Base-by-base conservation (phyloP, 37 sponge, comb jelly and placozoan species). In the Ephydatia muelleri region DNA sequence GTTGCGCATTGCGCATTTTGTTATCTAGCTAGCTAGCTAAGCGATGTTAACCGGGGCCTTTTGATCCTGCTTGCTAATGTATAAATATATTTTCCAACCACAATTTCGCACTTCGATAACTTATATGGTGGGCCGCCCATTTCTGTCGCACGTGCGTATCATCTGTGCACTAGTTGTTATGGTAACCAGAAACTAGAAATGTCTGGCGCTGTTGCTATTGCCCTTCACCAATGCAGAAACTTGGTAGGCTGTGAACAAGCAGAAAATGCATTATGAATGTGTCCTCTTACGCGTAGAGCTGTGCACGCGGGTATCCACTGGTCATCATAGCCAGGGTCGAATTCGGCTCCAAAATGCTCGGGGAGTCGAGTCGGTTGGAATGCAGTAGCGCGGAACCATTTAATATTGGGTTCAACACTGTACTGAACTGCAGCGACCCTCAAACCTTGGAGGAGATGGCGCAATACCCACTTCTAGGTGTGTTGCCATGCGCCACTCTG, bases 161-260 rank as follows among this genome's bases (percentile, higher is more conserved):
- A 37, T 29, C 32, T 73, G 23, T 32, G 23, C 75, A 28, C 39
- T 28, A 19, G 72, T 71, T 82, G 72, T 72, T 71, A 71, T 38
- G 49, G 72, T 36, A 83, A 73, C 74, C 22, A 33, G 49, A 12
- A 68, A 35, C 29, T 23, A 36, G 32, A 38, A 31, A 28, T 33
- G 27, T 36, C n/a, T 31, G 70, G 33, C 19, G 67, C 16, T 33
- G 40, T 90, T 36, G 26, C 49, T 11, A 65, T 92, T 33, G 13
- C 82, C 43, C 68, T 88, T 14, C 67, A 77, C 36, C 36, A 85
- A 32, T 84, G 92, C 82, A 88, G 89, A 49, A 88, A 92, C 33
- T 21, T 88, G 81, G 92, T 92, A 43, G 77, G 92, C 26, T 3
- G 21, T n/a, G 49, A 49, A 26, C 37, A 82, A 70, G 13, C 69